These are phyloP conservation scores for Nyctalus aviator DNA, from an alignment of 2,797 vertebrate genomes.

Conservation along the genomic window DNA sequence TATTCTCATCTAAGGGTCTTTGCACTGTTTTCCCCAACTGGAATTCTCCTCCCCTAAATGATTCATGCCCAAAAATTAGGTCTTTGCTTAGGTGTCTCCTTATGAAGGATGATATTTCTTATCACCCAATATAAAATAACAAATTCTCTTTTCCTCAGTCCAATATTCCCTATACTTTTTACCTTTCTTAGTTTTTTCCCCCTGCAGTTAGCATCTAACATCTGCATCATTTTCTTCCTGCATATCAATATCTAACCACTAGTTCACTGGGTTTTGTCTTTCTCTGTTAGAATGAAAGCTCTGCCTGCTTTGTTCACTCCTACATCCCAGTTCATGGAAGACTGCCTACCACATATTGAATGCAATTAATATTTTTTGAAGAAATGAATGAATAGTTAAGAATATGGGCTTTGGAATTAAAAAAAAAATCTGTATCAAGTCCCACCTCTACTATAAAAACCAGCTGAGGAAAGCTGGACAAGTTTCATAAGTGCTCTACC, in stretches of 20 bases:
- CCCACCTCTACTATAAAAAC: not conserved
- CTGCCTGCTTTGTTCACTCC: not conserved
- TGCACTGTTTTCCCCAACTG: not conserved
- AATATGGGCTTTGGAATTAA: slow-evolving; percentile 25
- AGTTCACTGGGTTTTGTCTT: not conserved
- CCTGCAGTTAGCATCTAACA: not conserved
- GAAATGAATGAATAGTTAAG: not conserved
- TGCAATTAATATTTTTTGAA: not conserved
- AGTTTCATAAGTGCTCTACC: not conserved
- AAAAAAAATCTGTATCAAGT: not conserved
- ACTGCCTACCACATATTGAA: not conserved
- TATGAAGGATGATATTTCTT: not conserved
- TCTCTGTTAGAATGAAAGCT: not conserved
- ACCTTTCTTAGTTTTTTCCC: not conserved
- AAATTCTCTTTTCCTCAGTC: not conserved
- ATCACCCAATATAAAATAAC: not conserved
- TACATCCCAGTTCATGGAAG: not conserved
- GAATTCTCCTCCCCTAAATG: not conserved
- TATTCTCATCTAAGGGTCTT: not conserved
- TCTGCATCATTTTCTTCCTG: not conserved
- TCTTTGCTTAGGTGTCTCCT: not conserved
- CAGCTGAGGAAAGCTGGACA: not conserved
- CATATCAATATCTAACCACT: not conserved
- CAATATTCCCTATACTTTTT: not conserved
- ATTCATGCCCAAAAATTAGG: not conserved